Conservation (phyloP, 2,113 vertebrate species). For the Chaetodon trifascialis region DNA sequence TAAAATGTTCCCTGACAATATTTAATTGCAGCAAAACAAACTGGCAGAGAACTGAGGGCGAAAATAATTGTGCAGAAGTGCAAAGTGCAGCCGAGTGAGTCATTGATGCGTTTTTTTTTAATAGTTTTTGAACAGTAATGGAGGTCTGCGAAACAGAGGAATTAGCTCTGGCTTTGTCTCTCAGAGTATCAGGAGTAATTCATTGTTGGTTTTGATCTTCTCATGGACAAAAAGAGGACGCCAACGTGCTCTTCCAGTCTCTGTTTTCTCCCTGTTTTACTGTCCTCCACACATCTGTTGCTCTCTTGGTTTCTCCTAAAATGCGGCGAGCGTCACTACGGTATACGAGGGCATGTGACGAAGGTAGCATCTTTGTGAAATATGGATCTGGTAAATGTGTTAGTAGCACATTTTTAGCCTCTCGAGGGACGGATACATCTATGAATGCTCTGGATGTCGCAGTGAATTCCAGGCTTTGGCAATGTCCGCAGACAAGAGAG, state of each 20-base stretch:
- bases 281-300: constrained; percentile 5
- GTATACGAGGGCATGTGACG: not conserved
- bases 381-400: constrained; percentile 76
- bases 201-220: not conserved
- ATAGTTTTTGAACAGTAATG: not conserved
- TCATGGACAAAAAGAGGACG: not conserved
- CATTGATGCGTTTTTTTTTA: not conserved
- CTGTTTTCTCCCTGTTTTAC: not conserved
- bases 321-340: not conserved
- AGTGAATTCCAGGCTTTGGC: constrained; percentile 73
- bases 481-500: constrained; percentile 63
- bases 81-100: not conserved
- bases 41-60: not conserved
- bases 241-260: not conserved
- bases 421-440: constrained; percentile 67
- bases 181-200: not conserved
- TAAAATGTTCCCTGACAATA: not conserved
- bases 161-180: not conserved
- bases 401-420: constrained; percentile 68
- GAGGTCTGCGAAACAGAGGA: not conserved
- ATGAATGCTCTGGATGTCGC: constrained; percentile 70
- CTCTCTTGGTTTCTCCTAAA: not conserved
- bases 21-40: not conserved
- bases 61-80: not conserved
- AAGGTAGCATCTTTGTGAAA: constrained; percentile 38